Evolutionary conservation across 64 coral and sea anemone genomes (phyloP).

Genomic region (Montipora sp.): DNA sequence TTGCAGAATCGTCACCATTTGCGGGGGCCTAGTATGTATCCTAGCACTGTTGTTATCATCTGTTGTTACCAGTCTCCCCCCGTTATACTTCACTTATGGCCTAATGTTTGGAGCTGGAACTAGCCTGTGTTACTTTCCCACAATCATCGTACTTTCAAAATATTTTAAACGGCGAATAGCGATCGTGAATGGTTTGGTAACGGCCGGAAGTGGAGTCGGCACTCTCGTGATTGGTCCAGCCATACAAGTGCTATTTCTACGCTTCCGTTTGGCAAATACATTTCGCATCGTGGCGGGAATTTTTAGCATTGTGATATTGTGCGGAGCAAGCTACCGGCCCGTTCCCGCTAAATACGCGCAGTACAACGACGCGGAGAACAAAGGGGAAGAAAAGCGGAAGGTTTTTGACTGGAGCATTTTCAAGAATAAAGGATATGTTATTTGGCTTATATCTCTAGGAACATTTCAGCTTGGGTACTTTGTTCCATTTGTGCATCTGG

Average conservation of each 20-base stretch:
- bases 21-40: slow-evolving; percentile 81
- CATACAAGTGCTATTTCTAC: slow-evolving; percentile 50
- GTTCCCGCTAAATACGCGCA: slow-evolving; percentile 55
- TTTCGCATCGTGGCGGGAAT: slow-evolving; percentile 71
- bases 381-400: slow-evolving; percentile 26
- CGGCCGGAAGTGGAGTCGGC: slow-evolving; percentile 95
- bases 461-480: slow-evolving; percentile 93
- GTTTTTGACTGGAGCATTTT: slow-evolving; percentile 94
- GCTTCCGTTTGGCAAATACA: slow-evolving; percentile 60
- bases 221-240: slow-evolving; percentile 80
- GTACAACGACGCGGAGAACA: background rate
- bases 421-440: slow-evolving; percentile 91
- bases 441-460: slow-evolving; percentile 78
- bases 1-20: slow-evolving; percentile 88
- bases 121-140: slow-evolving; percentile 94
- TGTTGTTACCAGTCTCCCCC: slow-evolving; percentile 72
- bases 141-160: slow-evolving; percentile 89
- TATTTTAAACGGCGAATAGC: slow-evolving; percentile 92
- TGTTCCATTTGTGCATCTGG: slow-evolving; percentile 97
- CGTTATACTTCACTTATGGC: slow-evolving; percentile 90
- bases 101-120: slow-evolving; percentile 96
- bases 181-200: slow-evolving; percentile 92
- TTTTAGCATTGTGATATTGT: slow-evolving; percentile 61
- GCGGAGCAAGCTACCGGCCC: slow-evolving; percentile 74
- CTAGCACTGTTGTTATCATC: slow-evolving; percentile 82